Conservation (phyloP, 2,113 vertebrate genomes). For the Tringa solitaria region DNA sequence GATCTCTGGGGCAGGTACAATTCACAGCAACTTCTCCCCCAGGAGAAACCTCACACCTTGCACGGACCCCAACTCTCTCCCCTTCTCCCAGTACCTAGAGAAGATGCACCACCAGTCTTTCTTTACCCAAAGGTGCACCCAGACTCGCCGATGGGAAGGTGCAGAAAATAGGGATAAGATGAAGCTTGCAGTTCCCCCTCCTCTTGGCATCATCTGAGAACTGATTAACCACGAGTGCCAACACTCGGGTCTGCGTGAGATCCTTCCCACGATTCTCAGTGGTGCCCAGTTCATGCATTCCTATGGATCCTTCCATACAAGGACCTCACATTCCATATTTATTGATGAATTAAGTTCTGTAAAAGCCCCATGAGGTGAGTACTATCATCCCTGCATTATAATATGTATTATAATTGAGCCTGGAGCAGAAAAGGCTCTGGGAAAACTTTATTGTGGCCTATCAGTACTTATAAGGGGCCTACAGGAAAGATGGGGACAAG, state of each 20-base stretch:
- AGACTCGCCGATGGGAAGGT: neutral
- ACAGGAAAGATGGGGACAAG: neutral
- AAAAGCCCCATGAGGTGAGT: neutral
- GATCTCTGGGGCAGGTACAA: neutral
- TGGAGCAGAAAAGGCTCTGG: neutral
- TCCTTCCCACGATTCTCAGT: neutral
- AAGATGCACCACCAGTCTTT: neutral
- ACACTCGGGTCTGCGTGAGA: neutral
- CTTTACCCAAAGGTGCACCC: neutral
- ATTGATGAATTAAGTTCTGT: neutral
- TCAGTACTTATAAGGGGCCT: neutral
- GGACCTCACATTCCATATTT: neutral
- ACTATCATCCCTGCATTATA: neutral
- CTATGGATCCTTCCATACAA: neutral
- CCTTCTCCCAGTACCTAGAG: neutral
- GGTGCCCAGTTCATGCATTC: neutral
- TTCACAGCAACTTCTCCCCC: neutral
- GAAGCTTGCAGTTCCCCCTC: neutral
- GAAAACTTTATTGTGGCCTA: neutral
- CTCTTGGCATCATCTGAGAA: neutral
- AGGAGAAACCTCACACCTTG: neutral
- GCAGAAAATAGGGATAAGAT: neutral
- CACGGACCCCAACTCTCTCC: neutral
- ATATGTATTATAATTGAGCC: neutral
- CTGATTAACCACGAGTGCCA: rapidly evolving